Percentiles rank a stretch among this genome's conserved stretches.
Evolutionary conservation across 2,888 invertebrate genomes (phyloP).

Genomic region (Coremacera marginata): DNA sequence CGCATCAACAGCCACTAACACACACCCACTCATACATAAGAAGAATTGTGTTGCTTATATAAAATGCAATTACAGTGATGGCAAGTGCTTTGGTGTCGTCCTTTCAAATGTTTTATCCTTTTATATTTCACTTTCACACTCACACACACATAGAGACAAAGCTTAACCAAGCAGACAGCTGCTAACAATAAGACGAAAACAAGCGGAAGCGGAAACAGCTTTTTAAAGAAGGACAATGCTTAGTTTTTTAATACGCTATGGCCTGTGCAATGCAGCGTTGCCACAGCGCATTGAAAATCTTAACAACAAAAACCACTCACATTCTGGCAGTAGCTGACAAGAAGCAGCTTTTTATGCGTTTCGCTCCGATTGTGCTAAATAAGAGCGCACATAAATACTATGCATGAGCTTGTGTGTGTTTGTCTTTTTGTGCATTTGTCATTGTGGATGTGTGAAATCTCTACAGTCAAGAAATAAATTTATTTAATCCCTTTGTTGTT

Average conservation of each 20-base stretch:
- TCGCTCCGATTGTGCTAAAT: background rate
- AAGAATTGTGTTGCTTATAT: background rate
- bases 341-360: constrained; percentile 14
- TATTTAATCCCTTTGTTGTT: constrained; percentile 20
- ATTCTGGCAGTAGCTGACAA: background rate
- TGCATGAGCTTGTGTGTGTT: background rate
- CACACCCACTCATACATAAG: background rate
- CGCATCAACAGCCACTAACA: background rate
- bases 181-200: constrained; percentile 21
- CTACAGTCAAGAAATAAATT: constrained; percentile 24
- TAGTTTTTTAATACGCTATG: background rate
- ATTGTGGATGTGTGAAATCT: background rate
- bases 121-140: background rate
- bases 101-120: constrained; percentile 14
- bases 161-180: background rate
- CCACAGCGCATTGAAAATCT: background rate
- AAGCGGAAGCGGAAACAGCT: constrained; percentile 17
- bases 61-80: constrained; percentile 21
- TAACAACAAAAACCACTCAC: constrained; percentile 19
- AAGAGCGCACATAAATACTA: background rate
- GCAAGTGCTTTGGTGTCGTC: constrained; percentile 19
- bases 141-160: background rate
- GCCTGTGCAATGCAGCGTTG: background rate
- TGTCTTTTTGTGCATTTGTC: background rate
- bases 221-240: constrained; percentile 22